Percentiles rank a stretch among this genome's conserved stretches.
phyloP scores from a whole-genome alignment of 2,888 invertebrate species.

The Elysia crispata region DNA sequence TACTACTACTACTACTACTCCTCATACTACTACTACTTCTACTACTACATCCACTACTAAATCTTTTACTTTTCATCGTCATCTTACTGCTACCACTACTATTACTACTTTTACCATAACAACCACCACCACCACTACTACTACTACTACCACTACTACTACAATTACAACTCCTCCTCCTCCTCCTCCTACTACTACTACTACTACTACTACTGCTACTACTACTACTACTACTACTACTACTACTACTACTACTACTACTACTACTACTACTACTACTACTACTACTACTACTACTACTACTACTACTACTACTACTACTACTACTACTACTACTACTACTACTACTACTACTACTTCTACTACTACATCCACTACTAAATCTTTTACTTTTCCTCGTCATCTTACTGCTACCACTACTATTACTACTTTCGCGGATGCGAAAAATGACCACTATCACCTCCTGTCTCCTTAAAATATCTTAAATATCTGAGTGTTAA shows the following conservation, averaged over 20 bases:
- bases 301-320: not conserved
- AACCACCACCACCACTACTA: no score
- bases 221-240: not conserved
- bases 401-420: no score
- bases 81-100: not conserved
- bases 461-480: no score
- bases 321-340: slow-evolving; percentile 9
- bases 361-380: not conserved
- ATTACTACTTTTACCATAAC: not conserved
- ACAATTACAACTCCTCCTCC: not conserved
- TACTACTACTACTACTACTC: not conserved
- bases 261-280: not conserved
- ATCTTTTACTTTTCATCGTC: not conserved
- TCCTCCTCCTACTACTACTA: not conserved
- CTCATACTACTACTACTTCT: not conserved
- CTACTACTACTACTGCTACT: not conserved
- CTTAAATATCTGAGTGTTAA: no score
- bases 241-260: slow-evolving; percentile 1
- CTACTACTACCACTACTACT: not conserved
- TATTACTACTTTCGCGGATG: no score
- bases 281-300: not conserved
- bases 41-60: not conserved
- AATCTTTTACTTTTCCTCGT: no score
- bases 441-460: no score
- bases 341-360: slow-evolving; percentile 5